These are phyloP conservation scores for Xiphorhynchus erythropygius DNA, from an alignment of 2,797 vertebrate genomes.

Conservation along the genomic window DNA sequence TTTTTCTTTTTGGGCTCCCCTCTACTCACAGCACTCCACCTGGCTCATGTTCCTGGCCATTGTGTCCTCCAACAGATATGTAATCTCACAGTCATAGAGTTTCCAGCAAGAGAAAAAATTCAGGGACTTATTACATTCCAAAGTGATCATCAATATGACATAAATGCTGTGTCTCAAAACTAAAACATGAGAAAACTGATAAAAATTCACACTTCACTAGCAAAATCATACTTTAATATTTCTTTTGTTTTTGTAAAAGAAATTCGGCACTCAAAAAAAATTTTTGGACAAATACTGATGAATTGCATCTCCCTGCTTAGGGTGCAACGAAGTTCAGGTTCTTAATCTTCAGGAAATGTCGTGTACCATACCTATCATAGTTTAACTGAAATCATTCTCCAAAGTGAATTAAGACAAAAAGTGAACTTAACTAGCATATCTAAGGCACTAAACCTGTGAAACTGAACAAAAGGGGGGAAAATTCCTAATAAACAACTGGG, in stretches of 20 bases:
- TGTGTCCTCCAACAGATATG: background rate
- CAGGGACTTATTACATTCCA: background rate
- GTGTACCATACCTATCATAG: slow-evolving; percentile 3
- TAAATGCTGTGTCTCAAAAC: background rate
- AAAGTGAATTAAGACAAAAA: slow-evolving; percentile 21
- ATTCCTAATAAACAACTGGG: background rate
- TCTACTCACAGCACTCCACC: background rate
- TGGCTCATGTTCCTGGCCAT: background rate
- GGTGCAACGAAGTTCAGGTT: background rate
- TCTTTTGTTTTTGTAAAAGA: background rate
- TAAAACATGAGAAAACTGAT: background rate
- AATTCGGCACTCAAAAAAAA: background rate
- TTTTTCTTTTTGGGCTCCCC: background rate
- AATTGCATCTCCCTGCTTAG: background rate
- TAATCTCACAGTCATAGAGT: background rate
- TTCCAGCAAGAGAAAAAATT: background rate
- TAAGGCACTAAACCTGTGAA: background rate
- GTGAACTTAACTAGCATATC: background rate
- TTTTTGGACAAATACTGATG: slow-evolving; percentile 5
- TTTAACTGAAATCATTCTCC: slow-evolving; percentile 39
- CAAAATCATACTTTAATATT: background rate
- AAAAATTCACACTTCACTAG: background rate
- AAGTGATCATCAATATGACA: background rate
- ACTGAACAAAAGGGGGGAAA: background rate
- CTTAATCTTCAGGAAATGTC: slow-evolving; percentile 31